Evolutionary conservation across 2,113 vertebrate species (phyloP).

Genomic region (Lynx canadensis): DNA sequence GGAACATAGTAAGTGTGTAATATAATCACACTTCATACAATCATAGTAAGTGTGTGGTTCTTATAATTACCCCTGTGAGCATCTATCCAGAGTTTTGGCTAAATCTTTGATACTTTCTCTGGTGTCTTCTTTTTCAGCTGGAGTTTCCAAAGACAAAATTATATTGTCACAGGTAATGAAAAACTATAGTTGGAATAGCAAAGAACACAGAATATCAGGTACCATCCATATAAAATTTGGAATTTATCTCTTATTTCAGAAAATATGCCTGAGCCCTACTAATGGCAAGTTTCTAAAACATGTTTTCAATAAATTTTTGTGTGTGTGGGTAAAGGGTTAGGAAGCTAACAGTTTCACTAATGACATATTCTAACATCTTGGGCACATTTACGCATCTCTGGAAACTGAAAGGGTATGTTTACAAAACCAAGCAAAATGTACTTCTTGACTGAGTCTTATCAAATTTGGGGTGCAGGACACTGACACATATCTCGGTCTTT

Average conservation of each 20-base stretch:
- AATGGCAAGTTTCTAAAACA: neutral
- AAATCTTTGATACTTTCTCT: neutral
- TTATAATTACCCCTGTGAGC: neutral
- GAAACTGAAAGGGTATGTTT: neutral
- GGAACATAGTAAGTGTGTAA: neutral
- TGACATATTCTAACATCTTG: neutral
- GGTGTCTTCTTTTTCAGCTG: neutral
- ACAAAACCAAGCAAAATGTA: slow-evolving; percentile 20
- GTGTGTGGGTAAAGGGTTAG: neutral
- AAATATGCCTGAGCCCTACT: neutral
- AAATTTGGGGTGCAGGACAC: neutral
- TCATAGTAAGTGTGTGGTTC: neutral
- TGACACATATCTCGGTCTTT: neutral
- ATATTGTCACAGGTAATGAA: neutral
- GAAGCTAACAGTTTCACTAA: slow-evolving; percentile 38
- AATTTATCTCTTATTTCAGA: neutral
- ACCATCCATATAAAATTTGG: neutral
- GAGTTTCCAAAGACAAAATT: slow-evolving; percentile 20
- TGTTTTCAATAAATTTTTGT: neutral
- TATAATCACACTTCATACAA: neutral
- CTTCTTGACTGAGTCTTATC: neutral
- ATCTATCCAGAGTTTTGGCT: neutral
- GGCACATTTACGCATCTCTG: neutral
- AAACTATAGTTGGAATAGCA: neutral
- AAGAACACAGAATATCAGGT: neutral